Base-by-base conservation (phyloP, 2,797 vertebrate species). In the Pyrocephalus nanus region DNA sequence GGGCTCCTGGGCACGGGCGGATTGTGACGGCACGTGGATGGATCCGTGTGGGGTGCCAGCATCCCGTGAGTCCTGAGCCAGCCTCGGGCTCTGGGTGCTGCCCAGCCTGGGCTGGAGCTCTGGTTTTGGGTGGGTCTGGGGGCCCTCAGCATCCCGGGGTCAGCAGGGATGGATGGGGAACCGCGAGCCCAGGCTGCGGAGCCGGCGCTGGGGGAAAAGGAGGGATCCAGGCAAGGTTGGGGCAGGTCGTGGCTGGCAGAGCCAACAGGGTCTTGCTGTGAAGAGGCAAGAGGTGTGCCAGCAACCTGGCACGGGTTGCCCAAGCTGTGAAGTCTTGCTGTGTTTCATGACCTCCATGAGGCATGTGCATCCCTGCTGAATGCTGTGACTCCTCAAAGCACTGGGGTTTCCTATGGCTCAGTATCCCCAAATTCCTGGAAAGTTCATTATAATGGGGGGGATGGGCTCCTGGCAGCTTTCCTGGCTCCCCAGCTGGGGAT, bases 1-100 rank as follows among this genome's bases (percentile, higher is more conserved):
- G 96, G 95, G 95, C 84, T 53, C 66, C 40, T 25, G 34, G 2
- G 83, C 90, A 96, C 47, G 54, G 93, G 92, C 36, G 48, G 64
- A 78, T 48, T 12, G 4, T n/a, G 75, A 67, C 4, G 2, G 91
- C 92, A 94, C 45, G 61, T 91, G 95, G 67, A 64, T 9, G 92
- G 81, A 81, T 54, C 7, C 0, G 1, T 43, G 58, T 17, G 7
- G 55, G 69, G 5, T 7, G 22, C 55, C 72, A 83, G 69, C 18
- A 4, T 19, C 80, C 58, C 2, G 1, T 3, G 25, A 74, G 54
- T 38, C 40, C 72, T 10, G 20, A 72, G 74, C 27, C 6, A 6
- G n/a, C 51, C 61, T 26, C 0, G 1, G 66, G 69, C 45, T 66
- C 65, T 54, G 38, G 14, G 32, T 30, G 50, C 61, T 50, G 21